These are phyloP conservation scores for Euphonia xanthogaster DNA, from an alignment of 2,797 vertebrate genomes.

Conservation along the genomic window DNA sequence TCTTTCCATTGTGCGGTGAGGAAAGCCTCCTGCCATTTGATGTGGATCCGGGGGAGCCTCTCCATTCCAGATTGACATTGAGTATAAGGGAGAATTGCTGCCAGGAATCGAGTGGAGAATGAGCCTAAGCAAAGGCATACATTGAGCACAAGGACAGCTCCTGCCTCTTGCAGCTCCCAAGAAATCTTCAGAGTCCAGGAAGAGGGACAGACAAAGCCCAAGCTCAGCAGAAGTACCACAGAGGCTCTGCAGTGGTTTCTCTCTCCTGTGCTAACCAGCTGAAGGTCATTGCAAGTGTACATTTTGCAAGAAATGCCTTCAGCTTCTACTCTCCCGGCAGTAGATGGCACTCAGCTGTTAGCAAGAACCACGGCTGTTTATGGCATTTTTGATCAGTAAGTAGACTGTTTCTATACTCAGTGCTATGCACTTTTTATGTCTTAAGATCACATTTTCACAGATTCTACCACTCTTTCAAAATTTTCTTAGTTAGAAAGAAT, in stretches of 20 bases:
- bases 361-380: not conserved
- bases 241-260: not conserved
- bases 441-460: constrained; percentile 8
- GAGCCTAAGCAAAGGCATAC: not conserved
- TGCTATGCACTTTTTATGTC: not conserved
- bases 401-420: not conserved
- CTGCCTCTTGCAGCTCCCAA: not conserved
- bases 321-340: constrained; percentile 21
- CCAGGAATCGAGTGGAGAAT: fast-evolving
- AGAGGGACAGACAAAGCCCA: not conserved
- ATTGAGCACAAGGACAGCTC: not conserved
- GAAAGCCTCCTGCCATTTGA: not conserved
- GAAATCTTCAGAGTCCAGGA: not conserved
- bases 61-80: not conserved
- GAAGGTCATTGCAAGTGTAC: not conserved
- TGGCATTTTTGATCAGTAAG: not conserved
- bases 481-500: not conserved
- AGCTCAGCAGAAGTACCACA: not conserved
- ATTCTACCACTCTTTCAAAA: not conserved
- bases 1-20: not conserved
- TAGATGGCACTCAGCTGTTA: constrained; percentile 64
- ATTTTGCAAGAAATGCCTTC: not conserved
- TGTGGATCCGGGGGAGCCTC: not conserved
- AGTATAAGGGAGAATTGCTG: not conserved
- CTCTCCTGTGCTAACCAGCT: not conserved